Percentiles rank a stretch among this genome's conserved stretches.
These are phyloP conservation scores for Mola mola DNA, from an alignment of 2,113 vertebrate species.

Conservation along the genomic window DNA sequence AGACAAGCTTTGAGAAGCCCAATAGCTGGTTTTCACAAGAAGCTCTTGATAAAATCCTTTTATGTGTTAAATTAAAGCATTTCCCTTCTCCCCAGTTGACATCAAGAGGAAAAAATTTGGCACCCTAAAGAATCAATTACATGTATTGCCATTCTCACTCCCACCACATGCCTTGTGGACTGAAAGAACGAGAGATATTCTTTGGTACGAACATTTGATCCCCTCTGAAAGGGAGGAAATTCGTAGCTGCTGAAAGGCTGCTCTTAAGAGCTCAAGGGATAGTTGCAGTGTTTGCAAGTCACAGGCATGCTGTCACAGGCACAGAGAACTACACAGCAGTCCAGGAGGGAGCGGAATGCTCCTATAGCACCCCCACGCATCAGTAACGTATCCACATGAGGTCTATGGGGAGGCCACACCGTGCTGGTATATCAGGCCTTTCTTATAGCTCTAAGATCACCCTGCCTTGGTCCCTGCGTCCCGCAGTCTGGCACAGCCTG, in stretches of 20 bases:
- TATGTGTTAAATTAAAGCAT: slow-evolving; percentile 48
- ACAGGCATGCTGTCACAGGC: slow-evolving; percentile 66
- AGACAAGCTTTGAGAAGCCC: slow-evolving; percentile 4
- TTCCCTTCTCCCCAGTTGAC: slow-evolving; percentile 41
- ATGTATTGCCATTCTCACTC: slow-evolving; percentile 60
- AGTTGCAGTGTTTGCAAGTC: slow-evolving; percentile 62
- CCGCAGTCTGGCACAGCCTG: slow-evolving; percentile 5
- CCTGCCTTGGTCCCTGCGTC: background rate
- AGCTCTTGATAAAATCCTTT: slow-evolving; percentile 30
- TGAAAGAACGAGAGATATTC: slow-evolving; percentile 62
- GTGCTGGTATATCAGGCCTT: background rate
- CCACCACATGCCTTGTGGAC: slow-evolving; percentile 60
- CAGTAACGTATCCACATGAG: slow-evolving; percentile 6
- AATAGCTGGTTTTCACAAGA: slow-evolving; percentile 27
- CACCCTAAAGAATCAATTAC: slow-evolving; percentile 69
- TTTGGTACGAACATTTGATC: slow-evolving; percentile 75
- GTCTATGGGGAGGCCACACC: background rate
- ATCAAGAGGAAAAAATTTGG: slow-evolving; percentile 57
- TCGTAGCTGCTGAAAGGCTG: slow-evolving; percentile 70
- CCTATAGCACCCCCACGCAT: slow-evolving; percentile 6
- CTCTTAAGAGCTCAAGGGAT: slow-evolving; percentile 76
- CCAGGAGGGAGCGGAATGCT: slow-evolving; percentile 17
- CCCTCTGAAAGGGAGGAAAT: slow-evolving; percentile 73
- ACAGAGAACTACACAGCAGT: slow-evolving; percentile 32
- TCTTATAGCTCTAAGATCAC: slow-evolving; percentile 13